Base-by-base conservation (phyloP, 1,140 invertebrate species). In the Drosophila paulistorum region DNA sequence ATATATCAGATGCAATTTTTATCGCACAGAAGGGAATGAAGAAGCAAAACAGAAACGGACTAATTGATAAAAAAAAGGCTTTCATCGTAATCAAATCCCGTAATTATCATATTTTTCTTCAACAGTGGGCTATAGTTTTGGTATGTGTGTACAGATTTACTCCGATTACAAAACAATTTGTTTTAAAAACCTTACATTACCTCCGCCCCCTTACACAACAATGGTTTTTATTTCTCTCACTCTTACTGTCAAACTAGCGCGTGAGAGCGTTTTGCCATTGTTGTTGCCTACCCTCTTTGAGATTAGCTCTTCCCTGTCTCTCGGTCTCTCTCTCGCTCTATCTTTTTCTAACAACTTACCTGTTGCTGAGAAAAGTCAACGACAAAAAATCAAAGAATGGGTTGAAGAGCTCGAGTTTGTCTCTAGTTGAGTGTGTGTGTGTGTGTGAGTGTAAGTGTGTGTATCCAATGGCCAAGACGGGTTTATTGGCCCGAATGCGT, bases 401-500 rank as follows among this genome's bases (percentile, higher is more conserved):
- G 26, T 51, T 63, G 10, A 63, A 42, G 6, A 6, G 30, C 39
- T 4, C 11, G 42, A 63, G 23, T 26, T 48, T 41, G 26, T 5
- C 35, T 37, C 23, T 48, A 17, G 26, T 51, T 10, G n/a, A n/a
- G n/a, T n/a, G n/a, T n/a, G n/a, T n/a, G n/a, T n/a, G n/a, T 26
- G 0, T 64, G 17, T 13, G 35, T 0, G 39, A 20, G 14, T 51
- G 41, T 33, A 9, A 35, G 23, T 64, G 42, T 45, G 20, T 57
- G 41, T 62, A 51, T 37, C n/a, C 66, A 20, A 63, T 33, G 58
- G 55, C 60, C 23, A 30, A 45, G 65, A 17, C 64, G 26, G 39
- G 30, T 79, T 79, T 79, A 66, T 74, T 77, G 77, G 77, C 76
- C 68, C 67, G 60, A 59, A 65, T 33, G 39, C 55, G 33, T 35